Evolutionary conservation across 2,888 invertebrate genomes (phyloP).

Genomic region (Atrina japonica): DNA sequence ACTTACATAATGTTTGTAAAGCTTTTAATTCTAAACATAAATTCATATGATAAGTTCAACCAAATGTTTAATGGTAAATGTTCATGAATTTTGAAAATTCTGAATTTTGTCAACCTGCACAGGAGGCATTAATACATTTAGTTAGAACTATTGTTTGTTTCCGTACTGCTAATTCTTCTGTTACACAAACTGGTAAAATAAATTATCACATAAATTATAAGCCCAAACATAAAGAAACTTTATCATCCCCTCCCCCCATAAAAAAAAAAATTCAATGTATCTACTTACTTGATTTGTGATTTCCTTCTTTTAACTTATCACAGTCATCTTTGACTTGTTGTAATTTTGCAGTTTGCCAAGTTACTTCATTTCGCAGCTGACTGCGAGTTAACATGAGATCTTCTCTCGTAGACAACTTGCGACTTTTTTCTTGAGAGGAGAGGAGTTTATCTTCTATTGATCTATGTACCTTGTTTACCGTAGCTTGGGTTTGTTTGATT

Average conservation of each 20-base stretch:
- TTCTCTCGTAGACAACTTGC: constrained; percentile 72
- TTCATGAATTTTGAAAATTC: too few relatives aligned
- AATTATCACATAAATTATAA: too few relatives aligned
- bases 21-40: too few relatives aligned
- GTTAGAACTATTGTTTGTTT: too few relatives aligned
- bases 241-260: too few relatives aligned
- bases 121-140: background rate
- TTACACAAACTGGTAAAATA: too few relatives aligned
- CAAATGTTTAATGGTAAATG: too few relatives aligned
- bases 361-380: constrained; percentile 73
- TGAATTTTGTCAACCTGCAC: background rate
- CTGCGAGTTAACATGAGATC: constrained; percentile 70
- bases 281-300: constrained; percentile 64
- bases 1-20: too few relatives aligned
- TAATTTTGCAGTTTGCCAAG: constrained; percentile 81
- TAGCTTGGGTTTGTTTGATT: constrained; percentile 79
- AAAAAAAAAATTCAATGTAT: too few relatives aligned
- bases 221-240: too few relatives aligned
- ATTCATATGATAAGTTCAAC: too few relatives aligned
- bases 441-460: constrained; percentile 76
- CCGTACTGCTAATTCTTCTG: too few relatives aligned
- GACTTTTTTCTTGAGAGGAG: constrained; percentile 65
- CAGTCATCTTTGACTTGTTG: constrained; percentile 85
- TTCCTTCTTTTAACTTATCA: constrained; percentile 72
- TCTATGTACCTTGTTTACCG: constrained; percentile 72